phyloP scores from a whole-genome alignment of 2,888 invertebrate genomes.

The Epistrophella euchroma region DNA sequence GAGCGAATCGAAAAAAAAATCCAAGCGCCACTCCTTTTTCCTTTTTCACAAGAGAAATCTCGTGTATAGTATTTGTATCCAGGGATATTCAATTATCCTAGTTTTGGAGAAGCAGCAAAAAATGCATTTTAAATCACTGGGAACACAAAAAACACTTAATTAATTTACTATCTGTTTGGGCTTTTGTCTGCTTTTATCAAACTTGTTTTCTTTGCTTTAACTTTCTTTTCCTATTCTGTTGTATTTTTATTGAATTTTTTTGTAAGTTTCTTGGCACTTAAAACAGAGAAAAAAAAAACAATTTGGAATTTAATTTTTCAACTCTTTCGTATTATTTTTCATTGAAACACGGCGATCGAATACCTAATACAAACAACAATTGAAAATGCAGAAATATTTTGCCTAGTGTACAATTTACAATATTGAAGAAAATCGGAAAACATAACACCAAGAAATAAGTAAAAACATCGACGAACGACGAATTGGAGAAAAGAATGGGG shows the following conservation, averaged over 20 bases:
- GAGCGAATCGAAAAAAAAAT: conserved; percentile 55
- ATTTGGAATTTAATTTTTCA: conserved; percentile 31
- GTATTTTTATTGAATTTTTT: conserved; percentile 53
- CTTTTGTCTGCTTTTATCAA: conserved; percentile 29
- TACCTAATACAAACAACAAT: conserved; percentile 30
- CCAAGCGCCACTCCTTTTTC: conserved; percentile 75
- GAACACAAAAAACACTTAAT: conserved; percentile 21
- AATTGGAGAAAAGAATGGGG: conserved; percentile 33
- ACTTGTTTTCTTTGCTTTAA: conserved; percentile 42
- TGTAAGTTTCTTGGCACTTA: conserved; percentile 65
- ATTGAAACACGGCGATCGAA: conserved; percentile 27
- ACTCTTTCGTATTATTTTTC: conserved; percentile 33
- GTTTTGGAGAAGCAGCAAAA: conserved; percentile 30
- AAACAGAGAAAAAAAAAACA: conserved; percentile 39
- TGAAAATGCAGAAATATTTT: conserved; percentile 36
- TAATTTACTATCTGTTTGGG: conserved; percentile 14
- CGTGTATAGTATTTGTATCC: conserved; percentile 56
- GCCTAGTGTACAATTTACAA: conserved; percentile 56
- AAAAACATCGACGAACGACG: conserved; percentile 7
- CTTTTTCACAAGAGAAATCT: conserved; percentile 30
- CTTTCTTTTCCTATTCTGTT: conserved; percentile 56
- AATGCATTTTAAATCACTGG: conserved; percentile 42
- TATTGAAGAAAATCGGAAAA: conserved; percentile 45
- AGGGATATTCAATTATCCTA: conserved; percentile 63
- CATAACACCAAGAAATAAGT: conserved; percentile 21